Conservation (phyloP, 1,140 invertebrate genomes). For the Drosophila punjabiensis region DNA sequence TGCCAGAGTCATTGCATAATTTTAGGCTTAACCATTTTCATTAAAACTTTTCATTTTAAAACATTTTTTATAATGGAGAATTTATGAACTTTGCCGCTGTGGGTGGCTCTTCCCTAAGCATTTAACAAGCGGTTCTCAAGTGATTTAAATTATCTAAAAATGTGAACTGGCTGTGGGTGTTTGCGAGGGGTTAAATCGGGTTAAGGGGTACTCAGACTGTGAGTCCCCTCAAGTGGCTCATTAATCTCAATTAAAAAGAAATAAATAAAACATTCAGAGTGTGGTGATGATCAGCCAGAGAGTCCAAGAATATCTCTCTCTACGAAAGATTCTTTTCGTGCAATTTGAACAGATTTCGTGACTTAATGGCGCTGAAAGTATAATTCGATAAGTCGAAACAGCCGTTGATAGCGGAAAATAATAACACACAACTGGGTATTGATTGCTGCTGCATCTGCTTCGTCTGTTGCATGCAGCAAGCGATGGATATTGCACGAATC, state of each 20-base stretch:
- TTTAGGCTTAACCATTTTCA: conserved; percentile 27
- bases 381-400: conserved; percentile 69
- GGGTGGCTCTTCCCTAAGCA: conserved; percentile 46
- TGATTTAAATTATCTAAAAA: conserved; percentile 69
- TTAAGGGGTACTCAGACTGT: conserved; percentile 4
- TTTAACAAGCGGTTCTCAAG: conserved; percentile 53
- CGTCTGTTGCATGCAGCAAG: conserved; percentile 23
- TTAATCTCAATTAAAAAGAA: conserved; percentile 77
- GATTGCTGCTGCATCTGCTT: conserved; percentile 47
- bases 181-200: background rate
- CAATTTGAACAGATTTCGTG: conserved; percentile 46
- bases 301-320: conserved; percentile 2
- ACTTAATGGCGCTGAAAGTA: conserved; percentile 49
- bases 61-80: conserved; percentile 8
- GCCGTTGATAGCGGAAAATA: conserved; percentile 69
- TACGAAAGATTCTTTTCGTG: conserved; percentile 16
- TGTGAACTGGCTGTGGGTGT: conserved; percentile 38
- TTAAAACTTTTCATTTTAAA: conserved; percentile 6
- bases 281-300: conserved; percentile 14
- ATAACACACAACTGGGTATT: conserved; percentile 54
- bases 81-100: conserved; percentile 14
- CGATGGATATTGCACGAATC: conserved; percentile 52
- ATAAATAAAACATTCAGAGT: conserved; percentile 59
- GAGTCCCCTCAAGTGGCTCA: conserved; percentile 63
- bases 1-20: conserved; percentile 54